Percentiles rank a stretch among this genome's conserved stretches.
Conservation (phyloP, 2,888 invertebrate genomes). For the Latrodectus hesperus region DNA sequence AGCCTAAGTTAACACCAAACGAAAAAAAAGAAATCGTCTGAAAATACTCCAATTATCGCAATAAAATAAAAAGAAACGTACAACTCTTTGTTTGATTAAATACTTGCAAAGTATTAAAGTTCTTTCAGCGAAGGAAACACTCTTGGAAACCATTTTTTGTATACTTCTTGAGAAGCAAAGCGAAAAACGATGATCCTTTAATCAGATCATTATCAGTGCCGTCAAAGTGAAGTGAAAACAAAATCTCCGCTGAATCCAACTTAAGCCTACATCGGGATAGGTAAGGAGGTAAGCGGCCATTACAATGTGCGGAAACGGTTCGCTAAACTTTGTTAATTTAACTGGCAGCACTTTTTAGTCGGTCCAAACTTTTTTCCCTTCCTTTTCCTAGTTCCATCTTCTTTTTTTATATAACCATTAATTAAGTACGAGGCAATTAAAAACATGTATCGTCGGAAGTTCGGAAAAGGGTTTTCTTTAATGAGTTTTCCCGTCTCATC, state of each 20-base stretch:
- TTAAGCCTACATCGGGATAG: neutral
- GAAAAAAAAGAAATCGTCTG: no score
- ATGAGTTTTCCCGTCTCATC: constrained; percentile 58
- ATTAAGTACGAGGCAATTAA: constrained; percentile 50
- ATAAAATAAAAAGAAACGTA: no score
- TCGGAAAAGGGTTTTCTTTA: constrained; percentile 27
- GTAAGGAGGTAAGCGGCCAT: neutral
- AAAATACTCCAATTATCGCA: no score
- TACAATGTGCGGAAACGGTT: constrained; percentile 28
- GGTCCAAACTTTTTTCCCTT: neutral
- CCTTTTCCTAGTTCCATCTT: neutral
- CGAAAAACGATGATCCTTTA: neutral
- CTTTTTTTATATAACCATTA: constrained; percentile 12
- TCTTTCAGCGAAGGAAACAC: no score
- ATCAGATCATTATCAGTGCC: constrained; percentile 3
- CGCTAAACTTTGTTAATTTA: constrained; percentile 26
- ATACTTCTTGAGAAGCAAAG: neutral
- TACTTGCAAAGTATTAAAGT: no score
- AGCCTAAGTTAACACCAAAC: no score
- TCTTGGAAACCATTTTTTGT: no score
- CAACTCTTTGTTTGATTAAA: no score
- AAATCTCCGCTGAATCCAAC: neutral
- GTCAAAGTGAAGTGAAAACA: constrained; percentile 5
- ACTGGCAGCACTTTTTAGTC: constrained; percentile 3
- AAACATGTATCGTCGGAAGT: constrained; percentile 47